Conservation (phyloP, 92 coral and sea anemone species). For the Muricea muricata region DNA sequence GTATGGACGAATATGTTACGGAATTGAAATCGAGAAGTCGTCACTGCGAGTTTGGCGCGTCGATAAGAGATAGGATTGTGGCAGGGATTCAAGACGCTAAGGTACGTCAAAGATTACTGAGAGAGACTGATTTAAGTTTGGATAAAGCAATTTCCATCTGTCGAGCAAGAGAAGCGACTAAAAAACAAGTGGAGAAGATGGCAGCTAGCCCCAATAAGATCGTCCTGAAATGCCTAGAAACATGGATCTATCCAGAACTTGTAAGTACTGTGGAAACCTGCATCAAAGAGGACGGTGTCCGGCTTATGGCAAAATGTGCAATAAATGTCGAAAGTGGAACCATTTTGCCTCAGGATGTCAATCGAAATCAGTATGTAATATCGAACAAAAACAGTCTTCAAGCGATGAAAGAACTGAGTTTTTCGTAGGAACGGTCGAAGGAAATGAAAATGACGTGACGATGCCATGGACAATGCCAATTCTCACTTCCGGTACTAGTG, state of each 20-base stretch:
- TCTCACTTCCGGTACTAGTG: slow-evolving; percentile 17
- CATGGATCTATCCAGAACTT: too few species aligned
- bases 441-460: background rate
- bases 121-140: background rate
- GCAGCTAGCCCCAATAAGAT: slow-evolving; percentile 16
- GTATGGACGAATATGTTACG: too few species aligned
- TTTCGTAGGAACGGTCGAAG: too few species aligned
- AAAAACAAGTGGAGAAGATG: slow-evolving; percentile 64
- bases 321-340: too few species aligned
- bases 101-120: slow-evolving; percentile 3
- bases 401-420: background rate
- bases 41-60: too few species aligned
- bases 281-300: slow-evolving; percentile 23
- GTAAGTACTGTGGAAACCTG: slow-evolving; percentile 30
- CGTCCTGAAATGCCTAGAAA: too few species aligned
- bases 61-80: too few species aligned
- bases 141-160: background rate
- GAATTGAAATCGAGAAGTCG: too few species aligned
- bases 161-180: slow-evolving; percentile 23
- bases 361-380: background rate
- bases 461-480: slow-evolving; percentile 27
- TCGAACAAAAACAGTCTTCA: too few species aligned
- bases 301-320: too few species aligned
- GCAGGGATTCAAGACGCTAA: background rate
- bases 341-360: too few species aligned